These are phyloP conservation scores for Delichon dasypus DNA, from an alignment of 2,797 vertebrate species.

Conservation along the genomic window DNA sequence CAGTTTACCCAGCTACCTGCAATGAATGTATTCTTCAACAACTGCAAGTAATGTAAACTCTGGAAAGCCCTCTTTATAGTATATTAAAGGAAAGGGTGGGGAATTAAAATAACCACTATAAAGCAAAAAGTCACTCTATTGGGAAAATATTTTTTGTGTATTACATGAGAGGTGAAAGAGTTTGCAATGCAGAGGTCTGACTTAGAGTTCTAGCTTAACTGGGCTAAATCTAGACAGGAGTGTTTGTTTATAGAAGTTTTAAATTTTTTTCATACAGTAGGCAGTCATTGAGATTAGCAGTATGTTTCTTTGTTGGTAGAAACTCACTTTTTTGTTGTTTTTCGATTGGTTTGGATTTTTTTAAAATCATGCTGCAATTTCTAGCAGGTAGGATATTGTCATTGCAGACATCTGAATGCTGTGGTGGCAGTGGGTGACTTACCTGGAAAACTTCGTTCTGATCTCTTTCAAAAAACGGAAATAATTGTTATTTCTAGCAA, in stretches of 20 bases:
- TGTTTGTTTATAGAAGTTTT: not conserved
- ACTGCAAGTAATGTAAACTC: not conserved
- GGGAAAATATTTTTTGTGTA: not conserved
- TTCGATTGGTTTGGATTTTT: not conserved
- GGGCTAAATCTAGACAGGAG: not conserved
- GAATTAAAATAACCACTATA: not conserved
- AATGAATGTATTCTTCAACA: not conserved
- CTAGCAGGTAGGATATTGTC: not conserved
- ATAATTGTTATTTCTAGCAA: not conserved
- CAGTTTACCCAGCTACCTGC: not conserved
- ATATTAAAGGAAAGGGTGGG: accelerated
- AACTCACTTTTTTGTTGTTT: not conserved
- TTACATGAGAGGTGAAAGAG: not conserved
- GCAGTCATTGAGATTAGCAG: not conserved
- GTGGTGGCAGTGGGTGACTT: not conserved
- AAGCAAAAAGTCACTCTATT: not conserved
- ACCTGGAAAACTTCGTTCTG: not conserved
- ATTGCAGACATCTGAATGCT: not conserved
- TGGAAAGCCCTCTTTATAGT: not conserved
- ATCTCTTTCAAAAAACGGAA: not conserved
- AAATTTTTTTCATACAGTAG: not conserved
- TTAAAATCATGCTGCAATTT: not conserved
- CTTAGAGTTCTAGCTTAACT: not conserved
- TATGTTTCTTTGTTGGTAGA: not conserved
- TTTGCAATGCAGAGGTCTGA: not conserved